Evolutionary conservation across 92 coral and sea anemone genomes (phyloP), one percentile per base, ranked within the genome.

Genomic region (Paramuricea clavata): DNA sequence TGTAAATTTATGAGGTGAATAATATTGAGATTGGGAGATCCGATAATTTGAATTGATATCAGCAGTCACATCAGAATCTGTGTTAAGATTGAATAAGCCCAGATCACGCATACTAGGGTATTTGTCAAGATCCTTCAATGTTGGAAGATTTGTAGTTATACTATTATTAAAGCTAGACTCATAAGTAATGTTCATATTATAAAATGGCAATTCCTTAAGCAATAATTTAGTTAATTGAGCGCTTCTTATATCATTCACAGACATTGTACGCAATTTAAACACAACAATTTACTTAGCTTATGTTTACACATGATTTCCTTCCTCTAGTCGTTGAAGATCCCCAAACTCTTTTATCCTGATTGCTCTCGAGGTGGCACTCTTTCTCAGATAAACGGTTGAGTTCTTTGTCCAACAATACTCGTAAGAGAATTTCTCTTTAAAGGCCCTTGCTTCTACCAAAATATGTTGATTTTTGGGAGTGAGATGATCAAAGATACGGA

Each of bases 1-100:
- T 71, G 28, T 56, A 25, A 79, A 79, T 34, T 70, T 59, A 32
- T 25, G 28, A 28, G 84, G 74, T 79, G 74, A 79, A 79, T 56
- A 79, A 13, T 79, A 27, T 70, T 79, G 84, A 44, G 33, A 54
- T 33, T 30, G 73, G 27, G 35, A 19, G 10, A 31, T 28, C 43
- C 28, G 84, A 33, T 30, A 16, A 30, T 42, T 52, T 56, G 65
- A n/a, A n/a, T n/a, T n/a, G n/a, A n/a, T n/a, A n/a, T n/a, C n/a
- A n/a, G n/a, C n/a, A n/a, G n/a, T n/a, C n/a, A n/a, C n/a, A n/a
- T n/a, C n/a, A n/a, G n/a, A n/a, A n/a, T n/a, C n/a, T n/a, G n/a
- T n/a, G n/a, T n/a, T n/a, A n/a, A n/a, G n/a, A n/a, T n/a, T n/a
- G n/a, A n/a, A n/a, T n/a, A n/a, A n/a, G n/a, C n/a, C n/a, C n/a